These are phyloP conservation scores for Brachyhypopomus gauderio DNA, from an alignment of 2,113 vertebrate genomes.

Conservation along the genomic window DNA sequence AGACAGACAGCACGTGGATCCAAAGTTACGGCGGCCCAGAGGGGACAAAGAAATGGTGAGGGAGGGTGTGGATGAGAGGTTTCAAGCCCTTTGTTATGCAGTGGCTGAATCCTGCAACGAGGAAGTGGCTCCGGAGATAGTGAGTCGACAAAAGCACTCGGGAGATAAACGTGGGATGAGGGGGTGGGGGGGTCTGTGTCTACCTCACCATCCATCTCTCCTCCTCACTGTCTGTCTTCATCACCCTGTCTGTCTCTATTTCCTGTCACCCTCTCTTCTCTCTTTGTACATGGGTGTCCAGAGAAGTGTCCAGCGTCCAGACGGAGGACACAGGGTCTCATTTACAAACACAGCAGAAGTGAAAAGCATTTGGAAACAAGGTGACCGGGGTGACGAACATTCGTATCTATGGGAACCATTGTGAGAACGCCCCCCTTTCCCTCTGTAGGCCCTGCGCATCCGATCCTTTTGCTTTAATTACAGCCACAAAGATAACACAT, in stretches of 20 bases:
- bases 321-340: slow-evolving; percentile 7
- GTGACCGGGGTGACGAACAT: not conserved
- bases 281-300: too few species aligned
- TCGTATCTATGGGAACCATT: not conserved
- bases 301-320: too few species aligned
- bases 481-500: slow-evolving; percentile 67
- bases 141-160: not conserved
- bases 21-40: slow-evolving; percentile 1
- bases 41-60: slow-evolving; percentile 11
- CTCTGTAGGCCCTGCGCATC: slow-evolving; percentile 43
- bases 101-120: slow-evolving; percentile 23
- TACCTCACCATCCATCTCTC: too few species aligned
- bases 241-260: slow-evolving; percentile 11
- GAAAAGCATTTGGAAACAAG: not conserved
- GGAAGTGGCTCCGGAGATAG: slow-evolving; percentile 4
- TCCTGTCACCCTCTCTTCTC: too few species aligned
- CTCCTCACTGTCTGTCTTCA: too few species aligned
- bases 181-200: too few species aligned
- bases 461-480: slow-evolving; percentile 63
- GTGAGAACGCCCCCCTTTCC: slow-evolving; percentile 5
- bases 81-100: slow-evolving; percentile 36
- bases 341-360: not conserved
- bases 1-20: slow-evolving; percentile 11
- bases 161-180: too few species aligned
- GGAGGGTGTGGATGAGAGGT: slow-evolving; percentile 24